Conservation (phyloP, 2,797 vertebrate genomes). For the Sebastes baramenuke region DNA sequence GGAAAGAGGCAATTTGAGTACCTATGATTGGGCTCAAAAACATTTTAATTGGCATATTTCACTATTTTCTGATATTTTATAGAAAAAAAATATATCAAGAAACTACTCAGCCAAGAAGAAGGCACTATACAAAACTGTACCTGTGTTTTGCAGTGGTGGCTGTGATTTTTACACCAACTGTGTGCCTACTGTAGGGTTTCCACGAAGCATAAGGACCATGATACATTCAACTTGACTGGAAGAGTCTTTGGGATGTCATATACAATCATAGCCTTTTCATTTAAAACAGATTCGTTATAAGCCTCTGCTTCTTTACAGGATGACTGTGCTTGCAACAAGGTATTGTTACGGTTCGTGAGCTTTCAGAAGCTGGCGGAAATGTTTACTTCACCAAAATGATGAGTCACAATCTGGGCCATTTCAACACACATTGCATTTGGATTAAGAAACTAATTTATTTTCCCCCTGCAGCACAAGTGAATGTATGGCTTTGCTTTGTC, state of each 20-base stretch:
- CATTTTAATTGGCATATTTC: background rate
- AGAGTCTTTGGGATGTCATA: background rate
- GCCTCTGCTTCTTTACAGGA: background rate
- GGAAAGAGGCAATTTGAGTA: background rate
- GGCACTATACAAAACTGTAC: background rate
- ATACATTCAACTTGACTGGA: background rate
- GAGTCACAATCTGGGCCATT: background rate
- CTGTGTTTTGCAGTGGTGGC: background rate
- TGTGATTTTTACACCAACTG: background rate
- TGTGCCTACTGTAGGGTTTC: background rate
- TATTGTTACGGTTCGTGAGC: background rate
- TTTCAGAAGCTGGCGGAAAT: background rate
- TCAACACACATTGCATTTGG: background rate
- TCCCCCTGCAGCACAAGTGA: background rate
- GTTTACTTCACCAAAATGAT: background rate
- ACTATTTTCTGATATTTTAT: background rate
- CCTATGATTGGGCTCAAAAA: background rate
- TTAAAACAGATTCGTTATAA: background rate
- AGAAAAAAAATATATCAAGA: background rate
- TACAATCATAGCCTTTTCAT: background rate
- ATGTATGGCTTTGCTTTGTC: background rate
- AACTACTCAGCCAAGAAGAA: accelerated
- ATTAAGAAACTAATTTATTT: constrained; percentile 11
- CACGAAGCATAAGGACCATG: background rate
- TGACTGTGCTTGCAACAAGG: background rate